A percentile compares a stretch with the other conserved stretches of the same genome.
Conservation (phyloP, 2,797 vertebrate genomes). For the Tympanoctomys barrerae region DNA sequence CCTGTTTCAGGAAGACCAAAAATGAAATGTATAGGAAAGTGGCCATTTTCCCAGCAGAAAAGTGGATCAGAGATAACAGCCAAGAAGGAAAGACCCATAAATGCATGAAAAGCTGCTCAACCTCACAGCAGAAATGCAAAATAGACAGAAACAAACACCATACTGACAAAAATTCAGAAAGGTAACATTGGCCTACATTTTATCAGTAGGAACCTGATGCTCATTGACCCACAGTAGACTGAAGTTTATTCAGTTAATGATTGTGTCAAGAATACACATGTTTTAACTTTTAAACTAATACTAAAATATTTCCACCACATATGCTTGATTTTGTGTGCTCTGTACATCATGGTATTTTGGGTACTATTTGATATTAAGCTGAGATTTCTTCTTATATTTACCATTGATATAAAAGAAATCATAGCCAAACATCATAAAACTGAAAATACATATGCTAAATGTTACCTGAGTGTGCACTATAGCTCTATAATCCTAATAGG, state of each 20-base stretch:
- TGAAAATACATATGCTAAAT: not conserved
- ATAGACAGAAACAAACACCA: not conserved
- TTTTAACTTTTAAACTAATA: not conserved
- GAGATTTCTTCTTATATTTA: slow-evolving; percentile 37
- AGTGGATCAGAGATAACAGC: not conserved
- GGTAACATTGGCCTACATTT: slow-evolving; percentile 11
- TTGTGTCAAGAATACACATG: not conserved
- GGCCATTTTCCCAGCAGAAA: slow-evolving; percentile 25
- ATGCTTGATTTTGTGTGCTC: not conserved
- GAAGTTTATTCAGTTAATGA: slow-evolving; percentile 17
- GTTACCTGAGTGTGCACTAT: not conserved
- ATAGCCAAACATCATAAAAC: slow-evolving; percentile 14
- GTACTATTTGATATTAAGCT: not conserved
- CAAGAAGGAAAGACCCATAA: not conserved
- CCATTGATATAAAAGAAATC: not conserved
- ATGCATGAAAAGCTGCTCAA: not conserved
- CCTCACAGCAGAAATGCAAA: slow-evolving; percentile 52
- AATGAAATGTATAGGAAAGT: slow-evolving; percentile 16
- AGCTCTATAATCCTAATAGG: slow-evolving; percentile 4
- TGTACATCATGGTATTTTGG: not conserved
- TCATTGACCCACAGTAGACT: slow-evolving; percentile 16
- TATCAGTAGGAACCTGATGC: slow-evolving; percentile 19
- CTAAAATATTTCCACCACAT: slow-evolving; percentile 8
- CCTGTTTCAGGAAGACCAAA: not conserved
- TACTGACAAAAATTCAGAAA: slow-evolving; percentile 35